phyloP scores from a whole-genome alignment of 2,113 vertebrate genomes.

The Ameiurus melas region DNA sequence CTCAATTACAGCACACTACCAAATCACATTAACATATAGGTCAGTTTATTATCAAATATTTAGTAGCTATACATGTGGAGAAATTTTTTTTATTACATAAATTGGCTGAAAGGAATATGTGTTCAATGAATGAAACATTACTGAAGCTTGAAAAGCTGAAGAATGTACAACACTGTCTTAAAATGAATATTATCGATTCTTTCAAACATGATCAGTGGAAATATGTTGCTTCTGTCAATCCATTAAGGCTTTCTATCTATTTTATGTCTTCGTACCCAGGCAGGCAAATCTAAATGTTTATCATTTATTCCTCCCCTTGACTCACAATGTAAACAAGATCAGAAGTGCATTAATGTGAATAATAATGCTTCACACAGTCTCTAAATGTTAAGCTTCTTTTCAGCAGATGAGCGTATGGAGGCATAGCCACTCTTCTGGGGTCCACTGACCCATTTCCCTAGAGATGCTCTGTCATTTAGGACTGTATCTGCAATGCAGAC shows the following conservation, averaged over 20 bases:
- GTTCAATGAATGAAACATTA: background rate
- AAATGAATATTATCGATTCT: background rate
- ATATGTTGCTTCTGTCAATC: background rate
- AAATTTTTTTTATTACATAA: background rate
- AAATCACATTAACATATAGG: conserved; percentile 60
- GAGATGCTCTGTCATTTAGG: background rate
- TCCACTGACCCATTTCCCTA: background rate
- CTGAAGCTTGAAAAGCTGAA: background rate
- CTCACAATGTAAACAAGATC: background rate
- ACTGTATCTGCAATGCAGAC: background rate
- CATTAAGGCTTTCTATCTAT: background rate
- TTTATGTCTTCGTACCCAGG: background rate
- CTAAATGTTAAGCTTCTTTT: background rate
- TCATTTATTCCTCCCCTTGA: background rate
- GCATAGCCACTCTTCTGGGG: background rate
- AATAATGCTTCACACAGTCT: background rate
- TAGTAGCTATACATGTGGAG: conserved; percentile 38
- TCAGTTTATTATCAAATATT: conserved; percentile 56
- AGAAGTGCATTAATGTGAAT: conserved; percentile 41
- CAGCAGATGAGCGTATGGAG: background rate
- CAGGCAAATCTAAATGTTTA: background rate
- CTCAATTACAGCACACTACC: conserved; percentile 37
- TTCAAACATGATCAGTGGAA: background rate
- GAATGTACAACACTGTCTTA: background rate
- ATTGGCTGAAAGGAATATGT: background rate